Evolutionary conservation across 2,113 vertebrate species (phyloP).

Genomic region (Condylura cristata): DNA sequence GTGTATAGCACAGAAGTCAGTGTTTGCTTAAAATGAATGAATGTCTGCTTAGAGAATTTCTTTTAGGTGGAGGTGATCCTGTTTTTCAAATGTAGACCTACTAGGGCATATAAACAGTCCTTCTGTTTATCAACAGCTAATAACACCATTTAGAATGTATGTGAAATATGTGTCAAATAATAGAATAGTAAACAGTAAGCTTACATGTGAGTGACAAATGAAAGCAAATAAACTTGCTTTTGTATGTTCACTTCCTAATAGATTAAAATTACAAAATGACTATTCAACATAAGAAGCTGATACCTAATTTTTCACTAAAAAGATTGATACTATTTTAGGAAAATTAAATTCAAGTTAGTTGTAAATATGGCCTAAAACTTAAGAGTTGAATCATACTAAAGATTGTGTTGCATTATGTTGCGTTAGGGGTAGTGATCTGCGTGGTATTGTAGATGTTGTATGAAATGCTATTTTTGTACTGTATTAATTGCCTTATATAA

Average conservation of each 20-base stretch:
- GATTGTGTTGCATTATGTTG: neutral
- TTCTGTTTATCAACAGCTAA: neutral
- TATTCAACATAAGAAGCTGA: neutral
- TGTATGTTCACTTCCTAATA: slow-evolving; percentile 40
- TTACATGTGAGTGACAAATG: slow-evolving; percentile 33
- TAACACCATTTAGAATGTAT: neutral
- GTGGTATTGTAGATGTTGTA: neutral
- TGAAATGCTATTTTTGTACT: slow-evolving; percentile 29
- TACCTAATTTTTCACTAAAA: slow-evolving; percentile 53
- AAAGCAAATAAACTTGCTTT: slow-evolving; percentile 46
- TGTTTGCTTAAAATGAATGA: slow-evolving; percentile 11
- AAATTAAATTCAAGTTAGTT: slow-evolving; percentile 56
- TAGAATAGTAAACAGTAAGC: slow-evolving; percentile 4
- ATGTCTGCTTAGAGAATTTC: slow-evolving; percentile 28
- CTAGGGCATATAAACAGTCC: neutral
- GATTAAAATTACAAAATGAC: slow-evolving; percentile 44
- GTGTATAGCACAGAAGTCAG: neutral
- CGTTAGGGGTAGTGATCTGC: neutral
- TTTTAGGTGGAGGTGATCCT: neutral
- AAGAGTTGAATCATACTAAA: neutral
- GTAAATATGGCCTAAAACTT: slow-evolving; percentile 10
- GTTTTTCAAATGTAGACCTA: neutral
- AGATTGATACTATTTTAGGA: slow-evolving; percentile 25
- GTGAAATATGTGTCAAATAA: slow-evolving; percentile 2
- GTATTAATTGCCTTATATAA: slow-evolving; percentile 32